These are phyloP conservation scores for Mus musculus DNA, from an alignment of 2,113 vertebrate species.

Conservation along the genomic window DNA sequence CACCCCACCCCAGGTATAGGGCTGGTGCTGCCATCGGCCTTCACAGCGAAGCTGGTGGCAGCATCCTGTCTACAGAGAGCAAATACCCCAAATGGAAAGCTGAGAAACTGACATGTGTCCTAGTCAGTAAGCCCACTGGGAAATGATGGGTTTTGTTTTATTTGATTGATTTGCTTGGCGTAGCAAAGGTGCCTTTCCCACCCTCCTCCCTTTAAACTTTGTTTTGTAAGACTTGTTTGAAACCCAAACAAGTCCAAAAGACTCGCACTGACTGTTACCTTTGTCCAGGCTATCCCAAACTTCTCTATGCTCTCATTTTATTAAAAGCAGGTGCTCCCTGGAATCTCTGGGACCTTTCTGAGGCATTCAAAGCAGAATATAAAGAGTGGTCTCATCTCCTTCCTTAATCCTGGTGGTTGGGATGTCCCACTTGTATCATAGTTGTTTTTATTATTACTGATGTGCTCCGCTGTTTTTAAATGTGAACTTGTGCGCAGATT, in stretches of 20 bases:
- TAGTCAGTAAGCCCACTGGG: conserved; percentile 49
- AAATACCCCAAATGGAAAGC: conserved; percentile 39
- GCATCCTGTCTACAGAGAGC: not conserved
- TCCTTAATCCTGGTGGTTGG: conserved; percentile 84
- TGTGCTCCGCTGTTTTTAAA: conserved; percentile 90
- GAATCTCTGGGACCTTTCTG: conserved; percentile 82
- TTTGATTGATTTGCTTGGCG: conserved; percentile 79
- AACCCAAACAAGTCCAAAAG: conserved; percentile 55
- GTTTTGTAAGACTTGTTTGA: conserved; percentile 74
- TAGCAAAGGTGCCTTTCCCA: conserved; percentile 82
- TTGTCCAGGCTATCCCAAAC: conserved; percentile 72
- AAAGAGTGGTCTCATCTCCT: conserved; percentile 78
- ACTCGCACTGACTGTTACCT: conserved; percentile 79
- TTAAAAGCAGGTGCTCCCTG: conserved; percentile 83
- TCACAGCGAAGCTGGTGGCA: not conserved
- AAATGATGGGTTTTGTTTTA: conserved; percentile 68
- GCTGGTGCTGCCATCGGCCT: conserved; percentile 38
- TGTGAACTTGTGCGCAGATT: conserved; percentile 89
- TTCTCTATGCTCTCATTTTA: conserved; percentile 76
- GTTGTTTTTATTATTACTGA: conserved; percentile 85
- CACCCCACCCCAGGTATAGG: not conserved
- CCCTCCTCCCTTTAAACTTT: conserved; percentile 55
- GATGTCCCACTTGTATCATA: conserved; percentile 84
- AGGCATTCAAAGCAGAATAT: conserved; percentile 83
- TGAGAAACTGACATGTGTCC: conserved; percentile 44